phyloP scores from a whole-genome alignment of 2,797 vertebrate genomes.

The Triplophysa yarkandensis region DNA sequence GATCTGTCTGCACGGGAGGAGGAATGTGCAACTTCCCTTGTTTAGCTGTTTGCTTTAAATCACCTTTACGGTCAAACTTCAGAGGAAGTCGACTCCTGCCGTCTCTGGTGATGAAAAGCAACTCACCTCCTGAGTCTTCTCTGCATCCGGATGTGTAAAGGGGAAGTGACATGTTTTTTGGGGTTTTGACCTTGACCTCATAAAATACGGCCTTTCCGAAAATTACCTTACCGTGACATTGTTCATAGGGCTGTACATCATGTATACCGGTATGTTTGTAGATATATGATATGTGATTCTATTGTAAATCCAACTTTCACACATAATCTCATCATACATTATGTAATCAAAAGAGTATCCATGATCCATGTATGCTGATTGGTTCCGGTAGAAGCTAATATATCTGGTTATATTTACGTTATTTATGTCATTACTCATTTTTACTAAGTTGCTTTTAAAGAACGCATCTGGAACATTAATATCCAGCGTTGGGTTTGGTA shows the following conservation, averaged over 20 bases:
- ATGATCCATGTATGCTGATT: no score
- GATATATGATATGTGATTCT: not conserved
- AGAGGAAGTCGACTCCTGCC: slow-evolving; percentile 63
- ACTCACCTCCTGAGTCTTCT: slow-evolving; percentile 63
- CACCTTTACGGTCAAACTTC: slow-evolving; percentile 70
- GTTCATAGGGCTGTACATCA: not conserved
- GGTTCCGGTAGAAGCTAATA: no score
- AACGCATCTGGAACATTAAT: no score
- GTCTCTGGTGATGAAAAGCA: slow-evolving; percentile 63
- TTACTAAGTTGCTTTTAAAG: no score
- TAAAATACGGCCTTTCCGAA: slow-evolving; percentile 69
- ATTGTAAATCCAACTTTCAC: not conserved
- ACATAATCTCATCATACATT: not conserved
- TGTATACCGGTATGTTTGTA: not conserved
- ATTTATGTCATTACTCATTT: no score
- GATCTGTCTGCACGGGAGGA: slow-evolving; percentile 40
- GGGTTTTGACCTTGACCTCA: slow-evolving; percentile 75
- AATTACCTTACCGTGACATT: slow-evolving; percentile 25
- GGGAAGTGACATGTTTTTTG: slow-evolving; percentile 72
- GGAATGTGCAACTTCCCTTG: slow-evolving; percentile 54
- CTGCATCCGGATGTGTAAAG: slow-evolving; percentile 61
- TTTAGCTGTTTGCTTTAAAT: slow-evolving; percentile 71
- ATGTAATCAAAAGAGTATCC: no score
- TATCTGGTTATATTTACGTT: no score
- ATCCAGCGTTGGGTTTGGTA: no score